phyloP scores from a whole-genome alignment of 2,888 invertebrate species.

The Lasioglossum vierecki region DNA sequence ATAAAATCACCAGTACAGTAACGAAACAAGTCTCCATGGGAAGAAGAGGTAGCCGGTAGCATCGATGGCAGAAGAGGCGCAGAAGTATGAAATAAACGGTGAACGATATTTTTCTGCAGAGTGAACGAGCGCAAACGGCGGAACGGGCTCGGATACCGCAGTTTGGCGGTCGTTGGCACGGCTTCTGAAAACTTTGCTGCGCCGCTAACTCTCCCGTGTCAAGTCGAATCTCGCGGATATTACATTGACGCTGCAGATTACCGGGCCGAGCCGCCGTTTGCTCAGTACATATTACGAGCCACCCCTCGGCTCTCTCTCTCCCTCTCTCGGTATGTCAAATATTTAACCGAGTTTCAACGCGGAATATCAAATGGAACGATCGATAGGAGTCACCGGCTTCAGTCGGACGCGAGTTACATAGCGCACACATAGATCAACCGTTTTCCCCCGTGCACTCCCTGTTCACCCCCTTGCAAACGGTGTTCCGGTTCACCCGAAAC shows the following conservation, averaged over 20 bases:
- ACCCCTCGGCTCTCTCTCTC: conserved; percentile 46
- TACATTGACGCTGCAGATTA: conserved; percentile 82
- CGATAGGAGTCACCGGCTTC: conserved; percentile 74
- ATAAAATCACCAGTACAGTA: too few species aligned
- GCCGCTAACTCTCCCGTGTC: conserved; percentile 67
- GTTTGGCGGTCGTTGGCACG: conserved; percentile 57
- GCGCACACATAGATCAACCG: conserved; percentile 22
- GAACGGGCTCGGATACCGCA: conserved; percentile 18
- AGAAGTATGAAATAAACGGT: background rate
- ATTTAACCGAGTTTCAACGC: conserved; percentile 79
- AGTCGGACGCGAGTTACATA: conserved; percentile 55
- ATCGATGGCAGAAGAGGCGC: background rate
- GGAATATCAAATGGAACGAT: conserved; percentile 76
- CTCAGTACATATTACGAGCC: conserved; percentile 79
- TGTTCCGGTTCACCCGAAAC: background rate
- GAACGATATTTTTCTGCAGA: background rate
- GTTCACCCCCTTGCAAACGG: background rate
- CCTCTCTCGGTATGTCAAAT: conserved; percentile 75
- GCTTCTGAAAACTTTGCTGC: conserved; percentile 68
- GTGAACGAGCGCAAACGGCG: conserved; percentile 20
- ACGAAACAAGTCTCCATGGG: background rate
- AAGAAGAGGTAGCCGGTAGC: background rate
- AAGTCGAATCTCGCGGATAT: conserved; percentile 78
- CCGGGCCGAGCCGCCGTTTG: conserved; percentile 75
- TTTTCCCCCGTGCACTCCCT: background rate